phyloP scores from a whole-genome alignment of 2,888 invertebrate genomes.

The Microctonus brassicae region DNA sequence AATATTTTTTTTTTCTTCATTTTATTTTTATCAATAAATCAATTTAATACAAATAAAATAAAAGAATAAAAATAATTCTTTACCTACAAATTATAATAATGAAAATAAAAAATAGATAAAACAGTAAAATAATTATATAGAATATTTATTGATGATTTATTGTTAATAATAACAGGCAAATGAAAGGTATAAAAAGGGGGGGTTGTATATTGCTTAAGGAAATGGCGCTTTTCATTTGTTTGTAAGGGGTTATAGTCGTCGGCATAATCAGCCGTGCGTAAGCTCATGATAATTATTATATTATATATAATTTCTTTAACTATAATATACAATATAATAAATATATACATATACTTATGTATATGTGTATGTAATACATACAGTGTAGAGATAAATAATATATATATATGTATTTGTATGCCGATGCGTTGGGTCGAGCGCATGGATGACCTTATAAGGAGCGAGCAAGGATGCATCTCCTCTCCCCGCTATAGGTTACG shows the following conservation, averaged over 20 bases:
- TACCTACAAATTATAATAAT: not conserved
- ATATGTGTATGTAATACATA: too few relatives aligned
- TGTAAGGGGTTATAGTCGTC: conserved; percentile 28
- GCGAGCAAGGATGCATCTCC: conserved; percentile 66
- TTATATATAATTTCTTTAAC: conserved; percentile 44
- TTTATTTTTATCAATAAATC: not conserved
- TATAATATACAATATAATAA: conserved; percentile 29
- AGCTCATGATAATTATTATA: conserved; percentile 51
- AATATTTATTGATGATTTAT: not conserved
- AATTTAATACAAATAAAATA: too few relatives aligned
- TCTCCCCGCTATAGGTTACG: conserved; percentile 56
- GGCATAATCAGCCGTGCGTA: conserved; percentile 31
- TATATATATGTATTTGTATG: conserved; percentile 1
- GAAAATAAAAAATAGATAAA: not conserved
- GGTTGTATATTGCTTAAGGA: conserved; percentile 14
- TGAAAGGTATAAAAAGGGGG: not conserved
- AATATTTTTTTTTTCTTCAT: not conserved
- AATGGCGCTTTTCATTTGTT: conserved; percentile 3
- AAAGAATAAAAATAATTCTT: not conserved
- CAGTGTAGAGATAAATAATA: too few relatives aligned
- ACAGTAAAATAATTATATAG: too few relatives aligned
- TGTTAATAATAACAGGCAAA: not conserved
- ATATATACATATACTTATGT: conserved; percentile 12
- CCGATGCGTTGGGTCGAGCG: conserved; percentile 47
- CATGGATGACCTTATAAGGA: conserved; percentile 66